A percentile compares a stretch with the other conserved stretches of the same genome.
These are phyloP conservation scores for Trachythela sp. DNA, from an alignment of 64 coral and sea anemone genomes.

Conservation along the genomic window DNA sequence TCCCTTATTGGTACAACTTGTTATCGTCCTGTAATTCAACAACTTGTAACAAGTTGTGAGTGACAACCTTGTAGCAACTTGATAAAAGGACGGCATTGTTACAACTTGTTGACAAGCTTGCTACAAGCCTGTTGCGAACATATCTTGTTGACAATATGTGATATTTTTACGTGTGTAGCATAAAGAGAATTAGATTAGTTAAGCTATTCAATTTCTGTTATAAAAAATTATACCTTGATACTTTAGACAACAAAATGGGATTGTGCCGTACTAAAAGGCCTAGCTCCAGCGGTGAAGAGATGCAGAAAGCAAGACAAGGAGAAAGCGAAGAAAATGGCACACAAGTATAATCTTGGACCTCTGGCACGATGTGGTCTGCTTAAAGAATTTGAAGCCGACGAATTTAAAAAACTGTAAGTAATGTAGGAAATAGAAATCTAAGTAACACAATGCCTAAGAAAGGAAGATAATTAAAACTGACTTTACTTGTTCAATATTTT, in stretches of 20 bases:
- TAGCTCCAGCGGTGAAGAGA: not conserved
- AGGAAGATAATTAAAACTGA: not conserved
- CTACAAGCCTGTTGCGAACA: no score
- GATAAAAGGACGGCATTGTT: no score
- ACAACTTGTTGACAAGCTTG: no score
- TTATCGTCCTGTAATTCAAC: no score
- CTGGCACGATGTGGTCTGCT: not conserved
- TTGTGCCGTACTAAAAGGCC: not conserved
- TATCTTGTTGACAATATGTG: no score
- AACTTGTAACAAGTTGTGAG: no score
- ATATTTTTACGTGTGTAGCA: no score
- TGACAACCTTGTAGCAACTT: no score
- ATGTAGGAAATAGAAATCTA: not conserved
- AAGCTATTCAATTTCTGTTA: not conserved
- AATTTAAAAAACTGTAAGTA: not conserved
- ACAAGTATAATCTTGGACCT: not conserved
- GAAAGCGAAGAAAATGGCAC: not conserved
- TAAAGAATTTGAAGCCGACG: not conserved
- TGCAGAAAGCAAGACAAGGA: not conserved
- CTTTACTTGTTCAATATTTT: not conserved
- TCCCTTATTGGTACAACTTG: no score
- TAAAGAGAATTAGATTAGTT: not conserved
- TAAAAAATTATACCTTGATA: not conserved
- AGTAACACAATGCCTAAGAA: no score
- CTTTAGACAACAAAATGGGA: not conserved